Evolutionary conservation across 2,113 vertebrate genomes (phyloP), one percentile per base, ranked within the genome.

Genomic region (Ophthalmolycus amberensis): DNA sequence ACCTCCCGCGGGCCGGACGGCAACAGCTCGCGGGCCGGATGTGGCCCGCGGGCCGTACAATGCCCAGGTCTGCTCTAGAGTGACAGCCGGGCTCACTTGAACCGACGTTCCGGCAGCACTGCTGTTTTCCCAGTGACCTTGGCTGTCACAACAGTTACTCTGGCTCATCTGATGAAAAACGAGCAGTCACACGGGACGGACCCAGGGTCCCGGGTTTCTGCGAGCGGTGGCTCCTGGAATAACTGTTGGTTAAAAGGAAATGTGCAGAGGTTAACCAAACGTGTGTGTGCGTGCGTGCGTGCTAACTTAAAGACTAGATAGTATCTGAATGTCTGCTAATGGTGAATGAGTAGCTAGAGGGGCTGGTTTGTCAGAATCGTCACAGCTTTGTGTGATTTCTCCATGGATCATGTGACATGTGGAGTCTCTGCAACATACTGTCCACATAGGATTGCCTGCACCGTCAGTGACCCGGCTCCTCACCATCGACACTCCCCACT

Each of bases 111-210:
- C 68, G 38, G 56, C 72, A 60, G 62, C 80, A 34, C 86, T 29
- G 80, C 85, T 79, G 85, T 84, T 88, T 85, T 82, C 64, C 72
- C 75, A 29, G 27, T 71, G 84, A 89, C 91, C 90, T 89, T 64
- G 50, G 76, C 86, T 87, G 90, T 91, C 91, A 88, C 90, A 90
- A 83, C 82, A 89, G 77, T 71, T 86, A 72, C 75, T 80, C 79
- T 73, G 85, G 71, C 74, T 85, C 77, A 58, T 86, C 76, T 90
- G 82, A 86, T 72, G 34, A 34, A 90, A 83, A 90, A 77, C 75
- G 85, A 79, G 71, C 88, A 81, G 88, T 80, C 62, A 20, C 32
- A 68, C 27, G 74, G 79, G 68, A 71, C 22, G 18, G 79, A 83
- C 56, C 48, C 6, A 14, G 56, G 18, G 52, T 6, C 58, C 74